Base-by-base conservation (phyloP, 2,113 vertebrate genomes). In the Orcinus orca region DNA sequence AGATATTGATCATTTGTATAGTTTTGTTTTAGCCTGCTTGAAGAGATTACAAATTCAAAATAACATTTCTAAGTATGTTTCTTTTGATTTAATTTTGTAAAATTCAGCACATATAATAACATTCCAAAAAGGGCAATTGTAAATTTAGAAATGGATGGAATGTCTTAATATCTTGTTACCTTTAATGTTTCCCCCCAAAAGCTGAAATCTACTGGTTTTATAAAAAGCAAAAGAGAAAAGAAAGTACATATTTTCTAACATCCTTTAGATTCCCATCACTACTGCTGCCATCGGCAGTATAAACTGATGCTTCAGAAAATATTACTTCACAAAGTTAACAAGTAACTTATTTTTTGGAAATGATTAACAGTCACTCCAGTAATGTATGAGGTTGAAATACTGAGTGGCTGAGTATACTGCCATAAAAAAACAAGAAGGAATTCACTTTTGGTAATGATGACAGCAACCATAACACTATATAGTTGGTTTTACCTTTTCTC, bases 341-440 rank as follows among this genome's bases (percentile, higher is more conserved):
- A 87, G 74, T 90, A 87, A 96, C 50, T 96, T 90, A 80, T 62
- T 74, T 96, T 85, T 87, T 65, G 11, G 25, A 84, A 95, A 95
- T 92, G 41, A 53, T 92, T 96, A 92, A 70, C 47, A 95, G 29
- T 76, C 36, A 93, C 17, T 90, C 67, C 38, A 79, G 81, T 62
- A 21, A 81, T 41, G 5, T 67, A 9, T 18, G 21, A 77, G 44
- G 41, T 91, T 90, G 74, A 68, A 86, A 76, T 82, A 81, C 79
- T 15, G 20, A 60, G 85, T 80, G 29, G 12, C 68, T 79, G 31
- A 87, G 36, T 47, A 5, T 10, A 83, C 17, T 85, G 65, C 14
- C 38, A 84, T 12, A 89, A 44, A 55, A 84, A 74, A n/a, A 13
- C 41, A 44, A 36, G 77, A 18, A 31, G 44, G 50, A 82, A n/a